These are phyloP conservation scores for Drosophila recens DNA, from an alignment of 2,888 invertebrate genomes.

Conservation along the genomic window DNA sequence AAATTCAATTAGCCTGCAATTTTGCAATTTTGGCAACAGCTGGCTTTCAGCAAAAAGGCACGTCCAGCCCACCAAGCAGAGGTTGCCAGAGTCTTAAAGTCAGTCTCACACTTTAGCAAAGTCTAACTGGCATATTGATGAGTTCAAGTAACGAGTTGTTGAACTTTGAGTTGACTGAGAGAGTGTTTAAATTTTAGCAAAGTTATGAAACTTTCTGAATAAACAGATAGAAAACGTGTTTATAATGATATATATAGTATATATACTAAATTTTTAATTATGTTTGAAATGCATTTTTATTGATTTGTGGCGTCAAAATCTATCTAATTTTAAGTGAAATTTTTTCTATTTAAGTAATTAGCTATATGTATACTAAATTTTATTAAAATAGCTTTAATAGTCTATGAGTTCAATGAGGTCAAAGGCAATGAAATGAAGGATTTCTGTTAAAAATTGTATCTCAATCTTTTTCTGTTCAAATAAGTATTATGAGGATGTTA, in stretches of 20 bases:
- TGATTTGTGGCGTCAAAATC: not conserved
- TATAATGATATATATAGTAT: no score
- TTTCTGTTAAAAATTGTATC: no score
- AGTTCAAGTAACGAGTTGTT: conserved; percentile 21
- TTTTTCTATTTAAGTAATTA: not conserved
- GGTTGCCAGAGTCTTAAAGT: conserved; percentile 6
- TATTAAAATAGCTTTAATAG: not conserved
- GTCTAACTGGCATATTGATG: conserved; percentile 26
- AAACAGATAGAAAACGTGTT: not conserved
- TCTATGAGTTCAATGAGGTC: not conserved
- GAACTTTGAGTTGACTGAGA: conserved; percentile 5
- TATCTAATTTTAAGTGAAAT: not conserved
- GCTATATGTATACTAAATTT: not conserved
- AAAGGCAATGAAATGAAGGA: not conserved
- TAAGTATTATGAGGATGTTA: no score
- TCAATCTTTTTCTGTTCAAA: no score
- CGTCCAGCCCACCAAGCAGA: conserved; percentile 24
- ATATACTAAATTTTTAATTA: not conserved
- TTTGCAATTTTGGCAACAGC: conserved; percentile 70
- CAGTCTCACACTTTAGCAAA: not conserved
- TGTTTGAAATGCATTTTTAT: not conserved
- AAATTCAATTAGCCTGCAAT: conserved; percentile 81
- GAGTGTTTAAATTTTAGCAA: not conserved
- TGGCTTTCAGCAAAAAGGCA: conserved; percentile 68
- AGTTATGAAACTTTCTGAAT: not conserved